phyloP scores from a whole-genome alignment of 2,113 vertebrate species.

The Regulus satrapa region DNA sequence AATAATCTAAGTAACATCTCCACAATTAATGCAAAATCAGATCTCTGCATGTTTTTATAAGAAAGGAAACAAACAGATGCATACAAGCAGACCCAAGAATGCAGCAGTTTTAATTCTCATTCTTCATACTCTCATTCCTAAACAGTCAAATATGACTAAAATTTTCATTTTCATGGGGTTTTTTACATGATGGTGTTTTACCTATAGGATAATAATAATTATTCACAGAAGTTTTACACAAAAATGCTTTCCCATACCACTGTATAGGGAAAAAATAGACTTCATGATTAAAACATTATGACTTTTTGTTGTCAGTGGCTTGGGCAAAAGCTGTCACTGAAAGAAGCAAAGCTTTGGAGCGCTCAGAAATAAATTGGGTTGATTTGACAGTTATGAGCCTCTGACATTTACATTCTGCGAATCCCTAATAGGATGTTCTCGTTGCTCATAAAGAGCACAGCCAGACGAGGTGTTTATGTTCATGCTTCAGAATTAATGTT shows the following conservation, averaged over 20 bases:
- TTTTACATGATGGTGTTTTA: background rate
- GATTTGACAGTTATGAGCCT: conserved; percentile 56
- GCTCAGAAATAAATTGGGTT: conserved; percentile 53
- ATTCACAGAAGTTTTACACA: background rate
- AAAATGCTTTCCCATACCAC: background rate
- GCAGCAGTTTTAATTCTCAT: background rate
- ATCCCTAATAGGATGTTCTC: conserved; percentile 46
- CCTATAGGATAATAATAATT: background rate
- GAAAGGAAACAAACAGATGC: background rate
- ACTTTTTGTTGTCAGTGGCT: conserved; percentile 37
- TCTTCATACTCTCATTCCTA: background rate
- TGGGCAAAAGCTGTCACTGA: conserved; percentile 45
- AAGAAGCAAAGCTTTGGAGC: conserved; percentile 35
- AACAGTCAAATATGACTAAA: background rate
- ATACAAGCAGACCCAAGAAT: background rate
- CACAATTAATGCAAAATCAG: background rate
- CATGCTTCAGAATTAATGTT: conserved; percentile 30
- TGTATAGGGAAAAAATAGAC: background rate
- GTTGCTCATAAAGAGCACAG: background rate
- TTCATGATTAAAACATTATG: conserved; percentile 50
- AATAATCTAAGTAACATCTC: background rate
- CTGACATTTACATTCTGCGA: conserved; percentile 49
- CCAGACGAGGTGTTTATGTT: conserved; percentile 41
- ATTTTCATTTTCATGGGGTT: background rate
- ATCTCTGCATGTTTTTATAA: background rate